Evolutionary conservation across 2,797 vertebrate species (phyloP).

Genomic region (Centropyge bicolor): DNA sequence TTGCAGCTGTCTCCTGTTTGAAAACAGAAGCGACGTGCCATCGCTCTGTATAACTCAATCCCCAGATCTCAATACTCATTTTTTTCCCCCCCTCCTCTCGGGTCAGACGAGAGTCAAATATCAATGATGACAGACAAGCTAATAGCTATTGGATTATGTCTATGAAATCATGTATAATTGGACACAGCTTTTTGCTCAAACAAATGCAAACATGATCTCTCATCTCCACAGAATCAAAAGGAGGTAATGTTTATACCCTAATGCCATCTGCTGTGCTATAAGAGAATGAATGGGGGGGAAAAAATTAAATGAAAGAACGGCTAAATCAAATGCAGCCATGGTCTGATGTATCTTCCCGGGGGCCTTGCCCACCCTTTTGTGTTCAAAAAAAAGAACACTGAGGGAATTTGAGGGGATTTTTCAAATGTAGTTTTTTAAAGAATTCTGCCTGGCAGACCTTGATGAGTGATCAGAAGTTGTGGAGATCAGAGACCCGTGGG

Average conservation of each 20-base stretch:
- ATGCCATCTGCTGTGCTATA: constrained; percentile 16
- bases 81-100: neutral
- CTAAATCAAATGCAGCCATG: constrained; percentile 43
- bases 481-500: constrained; percentile 66
- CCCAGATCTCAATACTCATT: constrained; percentile 14
- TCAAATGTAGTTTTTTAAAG: constrained; percentile 51
- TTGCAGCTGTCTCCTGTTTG: constrained; percentile 72
- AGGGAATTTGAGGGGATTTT: constrained; percentile 54
- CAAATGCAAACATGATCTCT: neutral
- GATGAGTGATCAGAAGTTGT: constrained; percentile 76
- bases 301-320: constrained; percentile 15
- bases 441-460: constrained; percentile 62
- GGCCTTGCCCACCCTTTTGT: constrained; percentile 32
- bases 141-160: constrained; percentile 5
- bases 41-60: constrained; percentile 53
- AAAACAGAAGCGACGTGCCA: constrained; percentile 49
- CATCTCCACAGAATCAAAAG: neutral
- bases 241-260: neutral
- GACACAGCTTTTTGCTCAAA: neutral
- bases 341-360: constrained; percentile 44
- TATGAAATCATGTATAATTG: neutral
- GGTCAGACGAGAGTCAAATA: constrained; percentile 37
- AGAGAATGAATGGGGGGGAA: neutral
- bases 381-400: constrained; percentile 8
- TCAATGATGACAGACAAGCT: constrained; percentile 7